Base-by-base conservation (phyloP, 2,888 invertebrate genomes). In the Aethes cnicana region DNA sequence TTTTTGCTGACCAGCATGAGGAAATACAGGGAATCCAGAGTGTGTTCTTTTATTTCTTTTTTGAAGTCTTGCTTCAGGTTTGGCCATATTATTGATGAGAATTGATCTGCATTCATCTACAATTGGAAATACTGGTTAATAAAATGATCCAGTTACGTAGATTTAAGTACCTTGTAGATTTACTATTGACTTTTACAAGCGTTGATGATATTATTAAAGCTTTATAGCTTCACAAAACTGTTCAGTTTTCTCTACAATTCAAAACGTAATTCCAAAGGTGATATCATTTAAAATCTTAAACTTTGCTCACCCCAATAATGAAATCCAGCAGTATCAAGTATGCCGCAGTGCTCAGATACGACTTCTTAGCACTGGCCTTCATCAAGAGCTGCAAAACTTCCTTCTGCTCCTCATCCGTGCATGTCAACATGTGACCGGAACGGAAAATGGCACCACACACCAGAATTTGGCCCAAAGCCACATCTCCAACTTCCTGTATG, bases 401-500 rank as follows among this genome's bases (percentile, higher is more conserved):
- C 3, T 69, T 72, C 59, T 84, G 84, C 41, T 92, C 90, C 39
- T 93, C 91, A 17, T 62, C 63, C 0, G 85, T 76, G 57, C 85
- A 84, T 59, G 84, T 84, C 1, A 80, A 59, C 62, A 94, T 90
- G 41, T 91, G 78, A 12, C 91, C 91, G 0, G 95, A 93, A 41
- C 93, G 90, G 54, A 95, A 90, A 21, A 95, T 69, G 2, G 95
- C 93, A 14, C 94, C 94, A 69, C 93, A 94, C 1, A 92, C 90
- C 62, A 95, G 81, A 55, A 95, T 92, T 68, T 93, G 92, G 0
- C 95, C 95, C 14, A 93, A 91, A 21, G 91, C 91, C 37, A 94
- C 91, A 83, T 95, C 94, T 25, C 93, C 94, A 66, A 93, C 92
- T 90, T 95, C 95, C 95, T 95, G 62, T 61, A 73, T 6, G 3